Evolutionary conservation across 2,888 invertebrate genomes (phyloP).

Genomic region (Trileptium ribeirensis): DNA sequence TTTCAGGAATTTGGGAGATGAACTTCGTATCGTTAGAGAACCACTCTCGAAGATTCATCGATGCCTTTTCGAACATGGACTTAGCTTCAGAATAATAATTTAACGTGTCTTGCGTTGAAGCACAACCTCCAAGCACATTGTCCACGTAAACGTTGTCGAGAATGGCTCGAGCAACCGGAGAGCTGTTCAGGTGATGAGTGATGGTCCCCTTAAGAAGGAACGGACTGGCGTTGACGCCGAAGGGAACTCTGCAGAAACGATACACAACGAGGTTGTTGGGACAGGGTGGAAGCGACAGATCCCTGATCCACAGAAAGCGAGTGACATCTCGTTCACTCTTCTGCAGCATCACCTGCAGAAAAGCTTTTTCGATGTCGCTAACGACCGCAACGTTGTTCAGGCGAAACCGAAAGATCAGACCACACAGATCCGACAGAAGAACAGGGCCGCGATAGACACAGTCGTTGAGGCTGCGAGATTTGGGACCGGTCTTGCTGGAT

Average conservation of each 20-base stretch:
- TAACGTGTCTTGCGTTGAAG: not conserved
- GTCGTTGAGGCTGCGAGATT: not conserved
- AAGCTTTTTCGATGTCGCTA: conserved; percentile 39
- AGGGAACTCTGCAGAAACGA: conserved; percentile 37
- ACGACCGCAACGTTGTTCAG: conserved; percentile 18
- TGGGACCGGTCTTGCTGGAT: conserved; percentile 21
- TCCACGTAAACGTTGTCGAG: not conserved
- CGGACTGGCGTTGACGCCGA: conserved; percentile 33
- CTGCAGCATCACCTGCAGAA: conserved; percentile 33
- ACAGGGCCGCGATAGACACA: not conserved
- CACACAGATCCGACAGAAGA: not conserved
- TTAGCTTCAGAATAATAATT: not conserved
- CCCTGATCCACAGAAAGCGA: conserved; percentile 10
- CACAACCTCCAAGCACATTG: not conserved
- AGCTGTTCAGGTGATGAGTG: conserved; percentile 10
- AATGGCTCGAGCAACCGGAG: not conserved
- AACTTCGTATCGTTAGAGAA: too few relatives aligned
- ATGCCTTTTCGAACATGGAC: too few relatives aligned
- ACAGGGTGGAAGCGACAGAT: not conserved
- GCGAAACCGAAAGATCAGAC: conserved; percentile 1
- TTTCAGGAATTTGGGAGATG: too few relatives aligned
- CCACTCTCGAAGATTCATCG: too few relatives aligned
- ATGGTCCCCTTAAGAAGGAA: conserved; percentile 32
- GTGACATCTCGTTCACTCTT: conserved; percentile 28
- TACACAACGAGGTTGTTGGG: conserved; percentile 31